Conservation (phyloP, 2,888 invertebrate species). For the Stegana nigrithorax region DNA sequence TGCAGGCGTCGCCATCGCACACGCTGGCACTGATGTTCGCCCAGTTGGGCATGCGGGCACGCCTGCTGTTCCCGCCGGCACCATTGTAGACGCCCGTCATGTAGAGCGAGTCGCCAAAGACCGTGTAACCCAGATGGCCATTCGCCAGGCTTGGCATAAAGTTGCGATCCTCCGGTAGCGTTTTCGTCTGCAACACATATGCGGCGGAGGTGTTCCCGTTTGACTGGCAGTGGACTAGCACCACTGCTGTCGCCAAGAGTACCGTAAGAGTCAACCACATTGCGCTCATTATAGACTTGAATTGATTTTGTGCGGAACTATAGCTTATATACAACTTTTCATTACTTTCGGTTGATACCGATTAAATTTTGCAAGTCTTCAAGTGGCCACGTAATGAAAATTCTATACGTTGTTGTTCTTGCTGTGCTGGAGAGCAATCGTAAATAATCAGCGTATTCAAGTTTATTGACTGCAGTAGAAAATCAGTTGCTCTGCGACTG, state of each 20-base stretch:
- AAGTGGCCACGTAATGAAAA: too few relatives aligned
- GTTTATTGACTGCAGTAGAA: too few relatives aligned
- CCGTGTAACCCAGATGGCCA: conserved; percentile 73
- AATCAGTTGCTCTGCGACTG: too few relatives aligned
- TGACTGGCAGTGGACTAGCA: too few relatives aligned
- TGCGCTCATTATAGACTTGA: not conserved
- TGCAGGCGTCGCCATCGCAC: conserved; percentile 41
- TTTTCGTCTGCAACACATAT: conserved; percentile 34
- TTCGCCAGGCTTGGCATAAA: conserved; percentile 74
- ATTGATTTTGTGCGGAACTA: not conserved
- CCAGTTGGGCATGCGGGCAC: conserved; percentile 74
- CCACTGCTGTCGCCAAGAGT: too few relatives aligned
- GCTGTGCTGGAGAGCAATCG: too few relatives aligned
- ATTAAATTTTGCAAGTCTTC: too few relatives aligned
- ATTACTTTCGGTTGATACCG: too few relatives aligned
- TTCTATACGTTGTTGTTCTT: too few relatives aligned
- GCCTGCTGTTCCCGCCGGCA: conserved; percentile 71
- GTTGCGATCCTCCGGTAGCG: conserved; percentile 70
- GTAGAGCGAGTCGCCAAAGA: conserved; percentile 73
- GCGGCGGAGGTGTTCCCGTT: conserved; percentile 22
- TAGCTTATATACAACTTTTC: too few relatives aligned
- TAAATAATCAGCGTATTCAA: too few relatives aligned
- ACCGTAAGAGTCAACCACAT: not conserved
- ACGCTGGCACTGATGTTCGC: conserved; percentile 68
- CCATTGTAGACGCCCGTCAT: conserved; percentile 75